Conservation (phyloP, 2,797 vertebrate genomes). For the Helicolenus hilgendorfi region DNA sequence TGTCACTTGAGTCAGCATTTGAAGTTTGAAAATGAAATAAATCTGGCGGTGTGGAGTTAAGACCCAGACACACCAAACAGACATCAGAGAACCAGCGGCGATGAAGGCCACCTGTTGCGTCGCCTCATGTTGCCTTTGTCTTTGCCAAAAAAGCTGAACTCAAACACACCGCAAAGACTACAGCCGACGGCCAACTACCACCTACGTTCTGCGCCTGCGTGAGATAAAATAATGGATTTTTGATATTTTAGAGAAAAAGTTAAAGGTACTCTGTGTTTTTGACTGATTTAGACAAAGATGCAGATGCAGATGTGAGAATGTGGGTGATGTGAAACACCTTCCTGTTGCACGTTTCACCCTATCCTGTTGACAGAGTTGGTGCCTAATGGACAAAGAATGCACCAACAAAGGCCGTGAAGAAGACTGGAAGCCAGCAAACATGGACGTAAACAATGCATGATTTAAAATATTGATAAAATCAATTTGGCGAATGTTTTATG, state of each 20-base stretch:
- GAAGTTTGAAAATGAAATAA: neutral
- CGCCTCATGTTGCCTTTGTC: no score
- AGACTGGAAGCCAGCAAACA: neutral
- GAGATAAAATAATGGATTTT: neutral
- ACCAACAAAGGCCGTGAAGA: neutral
- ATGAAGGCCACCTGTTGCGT: no score
- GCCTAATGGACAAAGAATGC: neutral
- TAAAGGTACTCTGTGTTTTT: neutral
- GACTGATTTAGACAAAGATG: neutral
- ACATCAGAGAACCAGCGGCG: no score
- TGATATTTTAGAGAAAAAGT: neutral
- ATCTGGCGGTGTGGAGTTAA: neutral
- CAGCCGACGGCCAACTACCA: no score
- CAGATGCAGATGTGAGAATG: neutral
- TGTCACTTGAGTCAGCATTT: neutral
- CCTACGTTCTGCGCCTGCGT: no score
- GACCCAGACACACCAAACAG: no score
- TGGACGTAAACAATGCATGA: neutral
- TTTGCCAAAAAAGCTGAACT: no score
- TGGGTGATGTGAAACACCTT: neutral
- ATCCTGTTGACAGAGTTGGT: neutral
- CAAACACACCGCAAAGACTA: no score
- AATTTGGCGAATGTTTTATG: neutral
- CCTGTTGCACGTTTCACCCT: neutral
- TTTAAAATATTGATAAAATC: neutral